These are phyloP conservation scores for Chymomyza amoena DNA, from an alignment of 2,888 invertebrate species.

Conservation along the genomic window DNA sequence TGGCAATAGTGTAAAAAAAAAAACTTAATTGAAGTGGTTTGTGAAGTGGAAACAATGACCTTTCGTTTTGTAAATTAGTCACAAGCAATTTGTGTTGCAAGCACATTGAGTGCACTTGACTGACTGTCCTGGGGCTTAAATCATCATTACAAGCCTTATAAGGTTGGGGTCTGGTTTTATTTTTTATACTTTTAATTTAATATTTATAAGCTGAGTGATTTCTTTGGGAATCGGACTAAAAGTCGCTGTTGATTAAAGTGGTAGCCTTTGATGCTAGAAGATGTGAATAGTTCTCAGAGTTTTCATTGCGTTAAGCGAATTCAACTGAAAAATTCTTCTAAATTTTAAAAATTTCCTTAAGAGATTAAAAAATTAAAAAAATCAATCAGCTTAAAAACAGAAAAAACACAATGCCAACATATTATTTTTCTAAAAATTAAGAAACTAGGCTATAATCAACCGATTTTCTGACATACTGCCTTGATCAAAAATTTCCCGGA, in stretches of 20 bases:
- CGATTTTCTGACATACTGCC: no score
- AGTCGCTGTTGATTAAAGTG: not conserved
- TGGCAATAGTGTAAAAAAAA: not conserved
- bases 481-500: no score
- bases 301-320: no score
- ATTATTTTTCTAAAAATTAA: no score
- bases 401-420: no score
- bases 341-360: no score
- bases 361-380: no score
- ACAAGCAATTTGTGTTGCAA: slow-evolving; percentile 47
- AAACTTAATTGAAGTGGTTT: slow-evolving; percentile 70
- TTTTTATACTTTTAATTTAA: not conserved
- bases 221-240: not conserved
- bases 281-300: no score
- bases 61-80: slow-evolving; percentile 67
- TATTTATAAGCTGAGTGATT: not conserved
- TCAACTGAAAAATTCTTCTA: no score
- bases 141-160: not conserved
- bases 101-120: not conserved
- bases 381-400: no score
- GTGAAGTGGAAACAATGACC: slow-evolving; percentile 72
- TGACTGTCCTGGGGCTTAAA: not conserved
- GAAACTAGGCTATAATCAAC: no score
- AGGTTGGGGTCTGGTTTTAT: not conserved
- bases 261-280: not conserved